These are phyloP conservation scores for Aspidiotus destructor DNA, from an alignment of 2,888 invertebrate genomes.

Conservation along the genomic window DNA sequence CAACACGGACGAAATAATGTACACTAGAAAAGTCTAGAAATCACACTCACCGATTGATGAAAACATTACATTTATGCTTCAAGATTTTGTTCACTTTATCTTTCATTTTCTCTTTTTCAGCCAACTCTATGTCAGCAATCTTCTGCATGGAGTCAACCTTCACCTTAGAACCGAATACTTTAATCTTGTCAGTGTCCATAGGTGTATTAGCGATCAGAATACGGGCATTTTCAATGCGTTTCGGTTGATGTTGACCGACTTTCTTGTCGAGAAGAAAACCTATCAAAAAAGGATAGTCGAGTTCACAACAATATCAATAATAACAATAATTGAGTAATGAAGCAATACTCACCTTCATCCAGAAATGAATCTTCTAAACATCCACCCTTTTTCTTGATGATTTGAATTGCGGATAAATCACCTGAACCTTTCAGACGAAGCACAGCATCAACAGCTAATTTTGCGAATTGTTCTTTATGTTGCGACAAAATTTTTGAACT, in stretches of 20 bases:
- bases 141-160: conserved; percentile 86
- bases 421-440: conserved; percentile 90
- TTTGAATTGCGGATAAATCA: conserved; percentile 89
- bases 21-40: not conserved
- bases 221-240: conserved; percentile 85
- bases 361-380: conserved; percentile 89
- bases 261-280: conserved; percentile 88
- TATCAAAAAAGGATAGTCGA: not conserved
- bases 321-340: not conserved
- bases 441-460: conserved; percentile 92
- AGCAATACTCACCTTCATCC: conserved; percentile 57
- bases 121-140: conserved; percentile 92
- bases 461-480: conserved; percentile 92
- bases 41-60: conserved; percentile 34
- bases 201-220: conserved; percentile 98
- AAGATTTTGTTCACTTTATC: conserved; percentile 96
- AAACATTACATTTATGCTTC: conserved; percentile 34
- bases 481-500: conserved; percentile 97
- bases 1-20: no score
- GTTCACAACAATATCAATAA: not conserved
- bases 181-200: conserved; percentile 99
- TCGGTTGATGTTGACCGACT: conserved; percentile 94
- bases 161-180: conserved; percentile 93
- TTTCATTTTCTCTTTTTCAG: conserved; percentile 99
- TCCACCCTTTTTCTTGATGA: conserved; percentile 84